phyloP scores from a whole-genome alignment of 2,113 vertebrate genomes.

The Ibidorhyncha struthersii region DNA sequence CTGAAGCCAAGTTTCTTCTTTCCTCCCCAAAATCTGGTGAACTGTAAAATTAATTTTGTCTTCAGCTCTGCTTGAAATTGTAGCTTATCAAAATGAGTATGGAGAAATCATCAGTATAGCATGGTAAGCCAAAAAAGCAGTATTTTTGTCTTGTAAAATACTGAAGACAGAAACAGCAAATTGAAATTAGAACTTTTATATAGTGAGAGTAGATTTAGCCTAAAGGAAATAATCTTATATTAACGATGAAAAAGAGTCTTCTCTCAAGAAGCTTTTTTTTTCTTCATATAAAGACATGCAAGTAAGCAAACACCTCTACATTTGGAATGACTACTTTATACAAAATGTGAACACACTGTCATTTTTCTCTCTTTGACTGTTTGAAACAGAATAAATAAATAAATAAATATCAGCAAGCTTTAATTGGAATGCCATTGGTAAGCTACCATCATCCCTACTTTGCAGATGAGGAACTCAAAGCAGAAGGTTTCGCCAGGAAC shows the following conservation, averaged over 20 bases:
- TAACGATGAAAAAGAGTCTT: background rate
- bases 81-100: background rate
- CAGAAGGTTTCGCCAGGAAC: background rate
- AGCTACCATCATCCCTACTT: background rate
- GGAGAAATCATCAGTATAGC: background rate
- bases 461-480: background rate
- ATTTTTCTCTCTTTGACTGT: background rate
- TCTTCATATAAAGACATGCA: background rate
- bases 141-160: background rate
- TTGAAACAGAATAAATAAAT: background rate
- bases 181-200: background rate
- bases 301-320: background rate
- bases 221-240: background rate
- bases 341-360: background rate
- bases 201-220: background rate
- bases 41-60: slow-evolving; percentile 45
- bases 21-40: background rate
- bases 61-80: background rate
- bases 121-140: background rate
- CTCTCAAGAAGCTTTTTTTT: background rate
- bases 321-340: background rate
- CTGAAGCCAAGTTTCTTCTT: background rate
- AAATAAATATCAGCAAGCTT: background rate
- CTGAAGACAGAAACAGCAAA: background rate
- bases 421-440: background rate